Base-by-base conservation (phyloP, 2,797 vertebrate genomes). In the Glyptemys insculpta region DNA sequence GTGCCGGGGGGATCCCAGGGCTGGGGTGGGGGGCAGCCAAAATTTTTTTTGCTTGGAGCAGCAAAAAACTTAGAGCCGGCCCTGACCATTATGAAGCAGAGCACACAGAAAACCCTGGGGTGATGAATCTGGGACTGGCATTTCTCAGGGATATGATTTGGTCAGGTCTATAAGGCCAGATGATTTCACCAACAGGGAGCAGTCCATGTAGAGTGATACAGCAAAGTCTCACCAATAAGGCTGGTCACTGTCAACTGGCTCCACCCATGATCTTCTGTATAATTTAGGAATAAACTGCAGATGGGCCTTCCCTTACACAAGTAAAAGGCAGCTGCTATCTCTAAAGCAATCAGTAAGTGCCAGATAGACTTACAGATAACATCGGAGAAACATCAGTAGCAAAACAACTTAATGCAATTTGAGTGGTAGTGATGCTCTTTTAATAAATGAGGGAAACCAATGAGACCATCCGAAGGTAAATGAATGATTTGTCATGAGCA, bases 391-490 rank as follows among this genome's bases (percentile, higher is more conserved):
- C 0, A 8, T 37, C 84, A 79, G 25, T 82, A 91, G 65, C 4
- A 93, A 84, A 95, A 54, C 50, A 31, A 9, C 81, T 80, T 59
- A 93, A 78, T 29, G 54, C 37, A 54, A 86, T 95, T 93, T 91
- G 47, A 53, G 91, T 76, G 91, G 83, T 82, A 88, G 31, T 3
- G 1, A 18, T 85, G 85, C 23, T 52, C 86, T 94, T 68, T 56
- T 76, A 65, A 59, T 2, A 81, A 2, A 0, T 25, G 27, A 80
- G 72, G 50, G 47, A 18, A 12, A 82, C 29, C 50, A 86, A 86
- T 27, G 54, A 86, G 53, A 47, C 50, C 21, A 25, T 41, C 68
- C 25, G 37, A 72, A 41, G 68, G 88, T 79, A 59, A 65, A n/a
- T 14, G 57, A 82, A 25, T 15, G 37, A 85, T 0, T 81, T 18